A percentile compares a stretch with the other conserved stretches of the same genome.
phyloP scores from a whole-genome alignment of 2,888 invertebrate genomes.

The Drosophila formosana region DNA sequence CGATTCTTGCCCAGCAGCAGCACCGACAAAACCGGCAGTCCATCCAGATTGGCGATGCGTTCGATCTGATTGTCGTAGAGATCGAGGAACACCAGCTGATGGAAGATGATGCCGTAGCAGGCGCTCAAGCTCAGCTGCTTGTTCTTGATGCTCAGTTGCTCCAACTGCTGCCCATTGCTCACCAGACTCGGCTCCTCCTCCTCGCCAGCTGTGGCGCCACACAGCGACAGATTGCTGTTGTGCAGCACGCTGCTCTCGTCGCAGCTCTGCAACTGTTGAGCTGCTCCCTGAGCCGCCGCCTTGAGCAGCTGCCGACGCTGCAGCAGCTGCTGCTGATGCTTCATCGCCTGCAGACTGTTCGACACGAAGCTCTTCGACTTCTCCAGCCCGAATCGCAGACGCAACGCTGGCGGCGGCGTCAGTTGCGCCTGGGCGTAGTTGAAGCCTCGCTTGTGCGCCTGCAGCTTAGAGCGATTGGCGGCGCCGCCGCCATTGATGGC shows the following conservation, averaged over 20 bases:
- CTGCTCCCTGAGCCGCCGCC: constrained; percentile 12
- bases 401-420: constrained; percentile 67
- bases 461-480: constrained; percentile 61
- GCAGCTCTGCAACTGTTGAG: constrained; percentile 70
- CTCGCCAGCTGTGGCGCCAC: constrained; percentile 52
- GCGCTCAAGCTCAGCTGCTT: constrained; percentile 78
- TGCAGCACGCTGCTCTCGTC: constrained; percentile 69
- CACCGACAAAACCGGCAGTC: constrained; percentile 92
- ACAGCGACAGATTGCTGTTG: constrained; percentile 55
- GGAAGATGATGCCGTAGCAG: constrained; percentile 82
- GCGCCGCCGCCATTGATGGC: constrained; percentile 62
- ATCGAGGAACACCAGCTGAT: constrained; percentile 95
- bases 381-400: constrained; percentile 75
- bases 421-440: constrained; percentile 71
- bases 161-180: constrained; percentile 36
- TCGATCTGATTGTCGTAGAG: constrained; percentile 98
- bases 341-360: constrained; percentile 78
- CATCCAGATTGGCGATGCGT: constrained; percentile 91
- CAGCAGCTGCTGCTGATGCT: constrained; percentile 71
- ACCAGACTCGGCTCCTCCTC: constrained; percentile 55
- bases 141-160: constrained; percentile 82
- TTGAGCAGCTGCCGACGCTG: constrained; percentile 63
- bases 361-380: constrained; percentile 84
- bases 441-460: constrained; percentile 67
- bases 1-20: constrained; percentile 96